These are phyloP conservation scores for Tipula vernalis DNA, from an alignment of 2,888 invertebrate genomes.

Conservation along the genomic window DNA sequence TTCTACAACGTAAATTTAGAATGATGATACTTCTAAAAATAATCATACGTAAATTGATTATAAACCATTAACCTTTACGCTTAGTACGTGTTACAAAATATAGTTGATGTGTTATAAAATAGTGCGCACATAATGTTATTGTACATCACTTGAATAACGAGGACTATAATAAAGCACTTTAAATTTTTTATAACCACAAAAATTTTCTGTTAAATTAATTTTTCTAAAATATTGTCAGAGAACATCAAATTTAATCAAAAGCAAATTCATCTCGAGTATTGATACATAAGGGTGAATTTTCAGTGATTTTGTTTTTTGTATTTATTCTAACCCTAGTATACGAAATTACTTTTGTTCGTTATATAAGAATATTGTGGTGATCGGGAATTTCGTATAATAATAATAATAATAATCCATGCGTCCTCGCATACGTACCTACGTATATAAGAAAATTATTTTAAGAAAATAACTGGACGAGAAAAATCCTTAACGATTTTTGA, in stretches of 20 bases:
- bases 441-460: neutral
- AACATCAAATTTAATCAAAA: neutral
- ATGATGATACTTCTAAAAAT: neutral
- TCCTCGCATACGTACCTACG: neutral
- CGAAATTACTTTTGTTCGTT: neutral
- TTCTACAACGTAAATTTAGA: no score
- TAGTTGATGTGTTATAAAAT: neutral
- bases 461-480: neutral
- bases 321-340: neutral
- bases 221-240: neutral
- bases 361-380: neutral
- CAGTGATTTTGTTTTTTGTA: neutral
- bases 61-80: neutral
- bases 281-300: neutral
- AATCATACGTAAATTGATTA: neutral
- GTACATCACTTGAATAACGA: neutral
- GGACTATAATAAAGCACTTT: neutral
- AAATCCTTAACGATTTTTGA: neutral
- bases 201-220: neutral
- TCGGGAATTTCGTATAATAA: neutral
- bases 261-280: neutral
- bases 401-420: neutral
- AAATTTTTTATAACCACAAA: neutral
- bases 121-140: neutral
- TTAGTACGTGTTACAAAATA: neutral